Base-by-base conservation (phyloP, 2,113 vertebrate genomes). In the Numenius arquata region DNA sequence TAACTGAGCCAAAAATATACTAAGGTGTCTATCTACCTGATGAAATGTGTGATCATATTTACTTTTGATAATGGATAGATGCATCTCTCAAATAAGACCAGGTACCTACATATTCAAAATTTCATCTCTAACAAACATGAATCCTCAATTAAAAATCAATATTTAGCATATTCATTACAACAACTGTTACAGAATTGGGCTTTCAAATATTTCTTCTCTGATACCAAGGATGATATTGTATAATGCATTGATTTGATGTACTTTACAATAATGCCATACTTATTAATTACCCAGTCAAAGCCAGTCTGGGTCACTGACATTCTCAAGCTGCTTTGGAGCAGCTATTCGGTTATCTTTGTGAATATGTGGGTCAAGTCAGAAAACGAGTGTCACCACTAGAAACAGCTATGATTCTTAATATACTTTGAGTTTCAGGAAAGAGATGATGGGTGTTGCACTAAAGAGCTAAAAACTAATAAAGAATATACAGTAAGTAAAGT, bases 121-220 rank as follows among this genome's bases (percentile, higher is more conserved):
- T 97, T 97, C 26, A 82, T 58, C 87, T 91, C 88, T 26, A 91
- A 74, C 56, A 95, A 85, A 96, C 48, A 63, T 52, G 52, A 96
- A 83, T 19, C 81, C 52, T 91, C 36, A 43, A 43, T 43, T 43
- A 43, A 43, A 43, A 14, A 43, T 43, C 41, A 43, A 15, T 43
- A 43, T 43, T 43, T 43, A 43, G 41, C 41, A 43, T 43, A 43
- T 43, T 43, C 41, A 43, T 43, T 43, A 43, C 41, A 43, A 43
- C 41, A 43, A 11, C 41, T 43, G 41, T 43, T 43, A 43, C 41
- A 43, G 41, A 43, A 43, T 43, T 6, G 12, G 41, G 43, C 83
- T 95, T 96, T 96, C 71, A 94, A 97, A 95, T 71, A 94, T 70
- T 75, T 47, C 41, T 55, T 43, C 32, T 50, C 67, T 43, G 12